Percentiles rank a stretch among this genome's conserved stretches.
Conservation (phyloP, 2,113 vertebrate species). For the Mustelus asterias region DNA sequence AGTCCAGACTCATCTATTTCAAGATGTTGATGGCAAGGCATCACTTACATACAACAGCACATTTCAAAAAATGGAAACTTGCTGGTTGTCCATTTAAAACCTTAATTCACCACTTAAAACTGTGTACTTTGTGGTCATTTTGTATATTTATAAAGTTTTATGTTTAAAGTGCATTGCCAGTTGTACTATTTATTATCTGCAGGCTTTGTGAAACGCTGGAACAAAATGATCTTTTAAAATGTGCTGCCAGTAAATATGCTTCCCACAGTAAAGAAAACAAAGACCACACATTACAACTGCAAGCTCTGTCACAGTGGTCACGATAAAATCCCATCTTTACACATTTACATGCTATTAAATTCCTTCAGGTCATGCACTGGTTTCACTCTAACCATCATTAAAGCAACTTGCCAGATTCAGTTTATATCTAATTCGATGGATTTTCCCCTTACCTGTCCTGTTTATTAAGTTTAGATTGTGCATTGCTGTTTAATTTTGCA, state of each 20-base stretch:
- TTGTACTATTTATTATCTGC: conserved; percentile 9
- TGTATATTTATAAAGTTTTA: background rate
- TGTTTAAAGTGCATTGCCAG: conserved; percentile 17
- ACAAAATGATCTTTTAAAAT: conserved; percentile 17
- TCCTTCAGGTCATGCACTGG: background rate
- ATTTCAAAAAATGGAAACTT: conserved; percentile 15
- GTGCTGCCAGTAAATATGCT: background rate
- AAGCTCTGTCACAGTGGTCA: background rate
- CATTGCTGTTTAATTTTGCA: background rate
- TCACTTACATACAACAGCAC: background rate
- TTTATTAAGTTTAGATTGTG: background rate
- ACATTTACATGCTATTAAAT: background rate
- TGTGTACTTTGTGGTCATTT: background rate
- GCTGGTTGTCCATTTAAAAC: background rate
- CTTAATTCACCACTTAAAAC: background rate
- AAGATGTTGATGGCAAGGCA: background rate
- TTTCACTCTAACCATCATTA: background rate
- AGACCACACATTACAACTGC: background rate
- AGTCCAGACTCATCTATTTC: background rate
- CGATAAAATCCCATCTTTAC: background rate
- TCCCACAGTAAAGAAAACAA: background rate
- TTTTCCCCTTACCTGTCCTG: background rate
- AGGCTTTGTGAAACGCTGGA: background rate
- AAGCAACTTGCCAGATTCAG: background rate
- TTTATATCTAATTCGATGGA: background rate